Evolutionary conservation across 2,113 vertebrate genomes (phyloP).

Genomic region (Patagioenas fasciata): DNA sequence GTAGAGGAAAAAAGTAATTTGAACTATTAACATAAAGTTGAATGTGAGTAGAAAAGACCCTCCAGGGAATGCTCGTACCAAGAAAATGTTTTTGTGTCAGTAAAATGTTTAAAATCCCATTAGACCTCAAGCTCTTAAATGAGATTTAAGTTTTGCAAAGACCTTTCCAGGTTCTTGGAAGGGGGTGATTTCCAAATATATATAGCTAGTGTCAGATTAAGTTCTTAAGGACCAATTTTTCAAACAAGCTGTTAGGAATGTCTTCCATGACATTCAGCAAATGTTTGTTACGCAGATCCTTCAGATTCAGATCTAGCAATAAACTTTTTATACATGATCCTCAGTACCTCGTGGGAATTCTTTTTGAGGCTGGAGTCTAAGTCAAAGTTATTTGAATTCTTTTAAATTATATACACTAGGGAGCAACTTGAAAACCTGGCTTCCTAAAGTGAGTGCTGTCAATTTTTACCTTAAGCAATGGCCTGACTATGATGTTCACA

Average conservation of each 20-base stretch:
- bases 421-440: neutral
- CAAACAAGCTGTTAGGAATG: neutral
- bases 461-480: constrained; percentile 17
- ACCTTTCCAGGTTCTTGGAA: neutral
- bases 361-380: neutral
- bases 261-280: neutral
- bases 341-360: neutral
- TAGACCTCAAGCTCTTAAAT: neutral
- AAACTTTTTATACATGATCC: neutral
- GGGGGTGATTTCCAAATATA: neutral
- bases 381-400: neutral
- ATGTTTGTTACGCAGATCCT: neutral
- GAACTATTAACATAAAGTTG: neutral
- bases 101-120: neutral
- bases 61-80: rapidly evolving
- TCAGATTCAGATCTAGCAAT: neutral
- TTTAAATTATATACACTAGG: neutral
- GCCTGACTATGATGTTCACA: neutral
- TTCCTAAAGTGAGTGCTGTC: neutral
- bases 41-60: neutral
- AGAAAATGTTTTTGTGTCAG: neutral
- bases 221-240: neutral
- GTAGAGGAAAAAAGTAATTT: neutral
- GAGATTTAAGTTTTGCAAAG: neutral
- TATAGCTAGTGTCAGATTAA: neutral